phyloP scores from a whole-genome alignment of 2,888 invertebrate species.

The Agonopterix subpropinquella region DNA sequence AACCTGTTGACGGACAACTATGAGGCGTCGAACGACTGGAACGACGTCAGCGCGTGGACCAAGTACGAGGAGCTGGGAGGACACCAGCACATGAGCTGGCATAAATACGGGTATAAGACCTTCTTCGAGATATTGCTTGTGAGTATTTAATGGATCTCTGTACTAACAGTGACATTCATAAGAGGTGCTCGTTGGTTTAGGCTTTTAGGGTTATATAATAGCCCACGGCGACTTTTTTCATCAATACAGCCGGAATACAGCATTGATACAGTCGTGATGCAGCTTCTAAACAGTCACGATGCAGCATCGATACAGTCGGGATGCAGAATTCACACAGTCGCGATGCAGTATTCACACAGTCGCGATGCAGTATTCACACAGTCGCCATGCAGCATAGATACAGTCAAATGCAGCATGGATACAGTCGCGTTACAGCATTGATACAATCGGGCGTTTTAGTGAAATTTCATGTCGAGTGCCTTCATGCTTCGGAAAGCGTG shows the following conservation, averaged over 20 bases:
- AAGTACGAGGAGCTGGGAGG: conserved; percentile 33
- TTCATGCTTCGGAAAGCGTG: too few relatives aligned
- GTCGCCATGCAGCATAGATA: too few relatives aligned
- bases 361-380: too few relatives aligned
- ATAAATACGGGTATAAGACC: conserved; percentile 36
- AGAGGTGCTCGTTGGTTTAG: not conserved
- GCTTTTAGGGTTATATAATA: not conserved
- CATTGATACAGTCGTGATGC: not conserved
- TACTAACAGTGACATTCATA: not conserved
- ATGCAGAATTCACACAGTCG: not conserved
- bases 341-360: too few relatives aligned
- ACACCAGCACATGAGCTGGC: conserved; percentile 41
- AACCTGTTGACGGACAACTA: conserved; percentile 34
- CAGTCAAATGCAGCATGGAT: not conserved
- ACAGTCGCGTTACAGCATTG: not conserved
- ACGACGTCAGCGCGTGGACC: conserved; percentile 34
- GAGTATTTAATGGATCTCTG: conserved; percentile 7
- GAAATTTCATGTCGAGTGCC: too few relatives aligned
- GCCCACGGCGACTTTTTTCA: not conserved
- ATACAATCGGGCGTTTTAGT: too few relatives aligned
- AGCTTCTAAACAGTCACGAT: too few relatives aligned
- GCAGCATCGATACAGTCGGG: not conserved
- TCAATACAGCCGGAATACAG: not conserved
- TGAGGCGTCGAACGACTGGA: conserved; percentile 42
- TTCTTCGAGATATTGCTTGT: conserved; percentile 40